Evolutionary conservation across 1,140 invertebrate species (phyloP).

Genomic region (Mylabris phalerata): DNA sequence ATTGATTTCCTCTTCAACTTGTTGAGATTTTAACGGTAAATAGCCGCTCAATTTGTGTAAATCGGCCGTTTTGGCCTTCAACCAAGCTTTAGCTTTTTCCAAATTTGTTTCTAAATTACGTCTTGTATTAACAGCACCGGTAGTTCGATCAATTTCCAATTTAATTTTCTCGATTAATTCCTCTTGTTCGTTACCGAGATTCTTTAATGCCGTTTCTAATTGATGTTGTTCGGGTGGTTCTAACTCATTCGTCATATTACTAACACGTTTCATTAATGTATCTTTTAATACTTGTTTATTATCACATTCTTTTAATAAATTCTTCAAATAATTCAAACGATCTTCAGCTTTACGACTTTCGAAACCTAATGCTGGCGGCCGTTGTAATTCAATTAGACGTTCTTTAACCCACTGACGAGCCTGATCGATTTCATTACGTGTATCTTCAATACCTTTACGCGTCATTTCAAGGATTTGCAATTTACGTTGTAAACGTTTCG

Average conservation of each 20-base stretch:
- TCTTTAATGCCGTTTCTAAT: slow-evolving; percentile 58
- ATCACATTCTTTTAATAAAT: slow-evolving; percentile 74
- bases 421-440: slow-evolving; percentile 64
- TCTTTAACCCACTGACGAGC: slow-evolving; percentile 74
- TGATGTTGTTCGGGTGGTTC: slow-evolving; percentile 69
- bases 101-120: slow-evolving; percentile 71
- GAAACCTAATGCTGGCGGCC: slow-evolving; percentile 62
- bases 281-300: slow-evolving; percentile 75
- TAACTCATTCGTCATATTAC: slow-evolving; percentile 77
- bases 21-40: slow-evolving; percentile 61
- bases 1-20: slow-evolving; percentile 70
- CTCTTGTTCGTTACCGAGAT: slow-evolving; percentile 62
- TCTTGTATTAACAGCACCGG: slow-evolving; percentile 58
- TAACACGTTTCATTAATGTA: slow-evolving; percentile 72
- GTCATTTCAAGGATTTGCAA: slow-evolving; percentile 72
- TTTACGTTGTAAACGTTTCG: slow-evolving; percentile 76
- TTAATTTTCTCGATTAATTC: slow-evolving; percentile 63
- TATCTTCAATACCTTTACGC: slow-evolving; percentile 70
- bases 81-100: slow-evolving; percentile 70
- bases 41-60: slow-evolving; percentile 68
- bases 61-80: slow-evolving; percentile 67
- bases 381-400: slow-evolving; percentile 60
- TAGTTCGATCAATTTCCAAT: slow-evolving; percentile 64
- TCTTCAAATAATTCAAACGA: slow-evolving; percentile 61
- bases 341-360: slow-evolving; percentile 69